Percentiles rank a stretch among this genome's conserved stretches.
Evolutionary conservation across 2,113 vertebrate species (phyloP).

Genomic region (Tor tambroides): DNA sequence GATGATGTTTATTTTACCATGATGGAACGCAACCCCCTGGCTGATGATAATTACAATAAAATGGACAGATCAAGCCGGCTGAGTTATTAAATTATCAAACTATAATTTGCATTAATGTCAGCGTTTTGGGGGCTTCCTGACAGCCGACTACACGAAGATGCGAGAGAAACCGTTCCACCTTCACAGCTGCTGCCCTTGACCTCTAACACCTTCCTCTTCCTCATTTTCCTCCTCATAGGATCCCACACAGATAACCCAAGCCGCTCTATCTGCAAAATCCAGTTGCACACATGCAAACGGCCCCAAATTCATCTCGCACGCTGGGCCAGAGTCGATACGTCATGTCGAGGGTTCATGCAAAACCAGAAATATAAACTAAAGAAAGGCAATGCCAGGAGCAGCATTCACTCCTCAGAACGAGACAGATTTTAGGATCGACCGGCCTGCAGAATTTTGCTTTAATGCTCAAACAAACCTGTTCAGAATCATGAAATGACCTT

Average conservation of each 20-base stretch:
- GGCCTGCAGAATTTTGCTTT: not conserved
- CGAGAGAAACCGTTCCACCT: conserved; percentile 79
- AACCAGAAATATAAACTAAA: not conserved
- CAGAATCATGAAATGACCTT: not conserved
- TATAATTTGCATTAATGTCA: conserved; percentile 92
- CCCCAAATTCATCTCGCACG: not conserved
- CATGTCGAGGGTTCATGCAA: not conserved
- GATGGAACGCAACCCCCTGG: conserved; percentile 94
- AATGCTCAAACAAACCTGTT: not conserved
- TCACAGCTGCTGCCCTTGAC: conserved; percentile 80
- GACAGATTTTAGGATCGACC: not conserved
- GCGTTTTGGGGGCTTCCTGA: conserved; percentile 69
- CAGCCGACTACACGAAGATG: conserved; percentile 70
- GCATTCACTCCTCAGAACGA: not conserved
- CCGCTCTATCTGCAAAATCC: not conserved
- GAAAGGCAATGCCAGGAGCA: not conserved
- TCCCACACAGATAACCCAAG: not conserved
- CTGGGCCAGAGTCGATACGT: not conserved
- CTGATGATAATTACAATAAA: conserved; percentile 98
- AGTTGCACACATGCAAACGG: not conserved
- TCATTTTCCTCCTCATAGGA: not conserved
- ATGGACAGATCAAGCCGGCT: conserved; percentile 95
- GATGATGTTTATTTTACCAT: conserved; percentile 98
- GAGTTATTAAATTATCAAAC: conserved; percentile 97
- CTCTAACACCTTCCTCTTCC: conserved; percentile 51